Evolutionary conservation across 2,113 vertebrate species (phyloP).

Genomic region (Procavia capensis): DNA sequence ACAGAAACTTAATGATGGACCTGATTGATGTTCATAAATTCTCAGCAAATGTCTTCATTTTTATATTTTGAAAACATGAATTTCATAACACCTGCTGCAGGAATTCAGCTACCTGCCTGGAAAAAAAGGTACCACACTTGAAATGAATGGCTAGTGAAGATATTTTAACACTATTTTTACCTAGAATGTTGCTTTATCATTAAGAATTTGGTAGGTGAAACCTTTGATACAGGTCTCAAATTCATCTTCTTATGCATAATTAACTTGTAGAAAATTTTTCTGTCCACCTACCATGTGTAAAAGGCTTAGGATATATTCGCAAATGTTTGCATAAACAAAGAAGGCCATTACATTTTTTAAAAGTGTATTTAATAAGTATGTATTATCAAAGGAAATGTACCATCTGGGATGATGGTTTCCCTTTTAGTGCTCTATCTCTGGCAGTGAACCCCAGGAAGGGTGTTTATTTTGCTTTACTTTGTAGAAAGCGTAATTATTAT

Average conservation of each 20-base stretch:
- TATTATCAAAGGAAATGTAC: not conserved
- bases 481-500: not conserved
- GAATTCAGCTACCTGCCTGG: not conserved
- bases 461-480: not conserved
- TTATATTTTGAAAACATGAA: slow-evolving; percentile 48
- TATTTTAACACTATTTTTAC: slow-evolving; percentile 29
- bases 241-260: not conserved
- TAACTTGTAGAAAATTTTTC: not conserved
- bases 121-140: not conserved
- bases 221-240: not conserved
- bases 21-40: slow-evolving; percentile 45
- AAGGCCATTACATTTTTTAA: not conserved
- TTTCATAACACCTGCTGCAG: not conserved
- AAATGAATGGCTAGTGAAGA: not conserved
- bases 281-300: not conserved
- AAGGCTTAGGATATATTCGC: not conserved
- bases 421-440: not conserved
- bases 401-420: not conserved
- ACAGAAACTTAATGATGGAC: slow-evolving; percentile 33
- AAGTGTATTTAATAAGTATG: not conserved
- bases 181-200: slow-evolving; percentile 13
- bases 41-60: slow-evolving; percentile 41
- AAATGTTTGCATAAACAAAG: not conserved
- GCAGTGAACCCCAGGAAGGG: not conserved
- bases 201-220: slow-evolving; percentile 15